Evolutionary conservation across 2,888 invertebrate genomes (phyloP).

Genomic region (Caenorhabditis panamensis): DNA sequence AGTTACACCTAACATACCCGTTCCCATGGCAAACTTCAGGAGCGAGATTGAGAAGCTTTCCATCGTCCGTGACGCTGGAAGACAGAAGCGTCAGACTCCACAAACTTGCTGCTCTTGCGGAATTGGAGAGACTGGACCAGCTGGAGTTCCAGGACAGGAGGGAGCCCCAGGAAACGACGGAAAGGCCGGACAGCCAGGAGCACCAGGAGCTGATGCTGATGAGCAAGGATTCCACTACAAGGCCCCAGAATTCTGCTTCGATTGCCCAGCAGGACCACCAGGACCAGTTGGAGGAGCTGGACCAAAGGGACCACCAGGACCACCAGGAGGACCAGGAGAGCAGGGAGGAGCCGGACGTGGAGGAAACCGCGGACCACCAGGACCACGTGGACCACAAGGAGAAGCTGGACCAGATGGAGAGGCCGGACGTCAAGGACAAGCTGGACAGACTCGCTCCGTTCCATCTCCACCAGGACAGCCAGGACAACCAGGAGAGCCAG

Average conservation of each 20-base stretch:
- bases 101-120: slow-evolving; percentile 69
- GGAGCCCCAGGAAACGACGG: slow-evolving; percentile 70
- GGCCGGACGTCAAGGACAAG: slow-evolving; percentile 69
- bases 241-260: slow-evolving; percentile 71
- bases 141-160: slow-evolving; percentile 64
- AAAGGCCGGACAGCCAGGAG: slow-evolving; percentile 66
- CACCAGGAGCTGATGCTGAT: slow-evolving; percentile 62
- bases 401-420: slow-evolving; percentile 71
- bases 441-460: slow-evolving; percentile 57
- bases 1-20: slow-evolving; percentile 19
- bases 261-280: slow-evolving; percentile 70
- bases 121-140: slow-evolving; percentile 64
- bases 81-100: slow-evolving; percentile 60
- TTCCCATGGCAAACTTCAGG: no score
- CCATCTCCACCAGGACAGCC: slow-evolving; percentile 68
- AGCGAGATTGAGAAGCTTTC: slow-evolving; percentile 64
- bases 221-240: slow-evolving; percentile 53
- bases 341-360: slow-evolving; percentile 70
- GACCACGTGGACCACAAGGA: slow-evolving; percentile 74
- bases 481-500: slow-evolving; percentile 70
- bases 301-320: slow-evolving; percentile 73
- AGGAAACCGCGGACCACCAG: slow-evolving; percentile 71
- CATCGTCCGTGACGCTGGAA: slow-evolving; percentile 33
- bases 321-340: slow-evolving; percentile 69
- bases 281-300: slow-evolving; percentile 71